phyloP scores from a whole-genome alignment of 2,797 vertebrate genomes.

The Masticophis lateralis region DNA sequence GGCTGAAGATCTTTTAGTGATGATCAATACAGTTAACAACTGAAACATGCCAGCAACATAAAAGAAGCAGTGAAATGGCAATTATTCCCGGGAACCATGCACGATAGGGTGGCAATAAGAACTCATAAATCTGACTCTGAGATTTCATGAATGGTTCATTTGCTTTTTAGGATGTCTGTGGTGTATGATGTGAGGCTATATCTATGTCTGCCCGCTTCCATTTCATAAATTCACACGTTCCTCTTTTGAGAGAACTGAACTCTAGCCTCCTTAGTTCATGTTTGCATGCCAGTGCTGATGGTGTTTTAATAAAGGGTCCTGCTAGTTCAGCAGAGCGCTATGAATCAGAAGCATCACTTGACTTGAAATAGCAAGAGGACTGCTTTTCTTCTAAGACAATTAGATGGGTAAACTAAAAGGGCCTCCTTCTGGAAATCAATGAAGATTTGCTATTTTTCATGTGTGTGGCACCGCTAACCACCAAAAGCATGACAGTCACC shows the following conservation, averaged over 20 bases:
- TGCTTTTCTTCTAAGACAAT: conserved; percentile 6
- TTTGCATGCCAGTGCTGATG: conserved; percentile 27
- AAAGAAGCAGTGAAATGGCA: neutral
- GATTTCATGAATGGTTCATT: neutral
- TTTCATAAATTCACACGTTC: neutral
- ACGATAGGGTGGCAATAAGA: neutral
- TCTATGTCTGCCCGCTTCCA: too few species aligned
- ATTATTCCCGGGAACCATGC: neutral
- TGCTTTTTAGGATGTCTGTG: neutral
- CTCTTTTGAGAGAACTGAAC: neutral
- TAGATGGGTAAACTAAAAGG: conserved; percentile 45
- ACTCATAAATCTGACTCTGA: neutral
- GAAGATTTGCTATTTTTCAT: conserved; percentile 14
- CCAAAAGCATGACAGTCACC: neutral
- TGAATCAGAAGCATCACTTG: conserved; percentile 39
- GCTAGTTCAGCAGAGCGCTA: conserved; percentile 22
- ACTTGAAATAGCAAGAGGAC: conserved; percentile 18
- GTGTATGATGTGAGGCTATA: neutral
- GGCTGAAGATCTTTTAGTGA: neutral
- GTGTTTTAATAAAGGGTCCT: conserved; percentile 41
- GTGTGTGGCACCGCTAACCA: conserved; percentile 24
- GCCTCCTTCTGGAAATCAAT: conserved; percentile 30
- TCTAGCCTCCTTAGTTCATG: neutral
- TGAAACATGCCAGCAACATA: neutral
- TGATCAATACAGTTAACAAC: neutral